Evolutionary conservation across 2,797 vertebrate species (phyloP).

Genomic region (Aphelocoma californica): DNA sequence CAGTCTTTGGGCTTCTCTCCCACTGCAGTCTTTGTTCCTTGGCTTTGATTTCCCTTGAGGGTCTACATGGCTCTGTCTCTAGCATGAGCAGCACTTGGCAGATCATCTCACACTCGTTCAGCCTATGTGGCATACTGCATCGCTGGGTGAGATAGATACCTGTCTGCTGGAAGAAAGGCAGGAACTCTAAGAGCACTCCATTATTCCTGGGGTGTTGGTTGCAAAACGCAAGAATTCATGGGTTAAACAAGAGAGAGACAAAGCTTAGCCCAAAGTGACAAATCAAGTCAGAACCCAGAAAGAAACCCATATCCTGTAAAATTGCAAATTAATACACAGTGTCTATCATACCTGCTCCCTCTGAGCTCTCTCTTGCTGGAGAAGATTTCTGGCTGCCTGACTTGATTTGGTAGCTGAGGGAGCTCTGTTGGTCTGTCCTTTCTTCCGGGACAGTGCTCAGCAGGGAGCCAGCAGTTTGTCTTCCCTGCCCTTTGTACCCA

Average conservation of each 20-base stretch:
- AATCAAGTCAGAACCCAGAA: not conserved
- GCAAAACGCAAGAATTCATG: not conserved
- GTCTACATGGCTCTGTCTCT: not conserved
- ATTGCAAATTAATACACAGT: not conserved
- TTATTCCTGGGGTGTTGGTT: not conserved
- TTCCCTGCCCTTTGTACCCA: not conserved
- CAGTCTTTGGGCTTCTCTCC: not conserved
- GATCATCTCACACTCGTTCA: not conserved
- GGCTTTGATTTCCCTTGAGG: not conserved
- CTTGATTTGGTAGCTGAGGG: not conserved
- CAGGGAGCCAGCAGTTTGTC: not conserved
- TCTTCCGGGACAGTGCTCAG: not conserved
- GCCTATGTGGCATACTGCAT: not conserved
- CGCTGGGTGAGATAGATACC: not conserved
- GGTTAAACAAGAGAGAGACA: not conserved
- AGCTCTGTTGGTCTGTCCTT: not conserved
- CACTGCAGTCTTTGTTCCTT: not conserved
- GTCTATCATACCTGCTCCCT: not conserved
- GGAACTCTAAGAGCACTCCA: not conserved
- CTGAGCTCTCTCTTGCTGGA: not conserved
- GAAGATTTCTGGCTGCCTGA: not conserved
- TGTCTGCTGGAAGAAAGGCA: not conserved
- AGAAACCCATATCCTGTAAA: not conserved
- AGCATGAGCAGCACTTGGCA: not conserved
- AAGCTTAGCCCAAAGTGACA: not conserved